Evolutionary conservation across 2,797 vertebrate genomes (phyloP), one percentile per base, ranked within the genome.

Genomic region (Lacerta agilis): DNA sequence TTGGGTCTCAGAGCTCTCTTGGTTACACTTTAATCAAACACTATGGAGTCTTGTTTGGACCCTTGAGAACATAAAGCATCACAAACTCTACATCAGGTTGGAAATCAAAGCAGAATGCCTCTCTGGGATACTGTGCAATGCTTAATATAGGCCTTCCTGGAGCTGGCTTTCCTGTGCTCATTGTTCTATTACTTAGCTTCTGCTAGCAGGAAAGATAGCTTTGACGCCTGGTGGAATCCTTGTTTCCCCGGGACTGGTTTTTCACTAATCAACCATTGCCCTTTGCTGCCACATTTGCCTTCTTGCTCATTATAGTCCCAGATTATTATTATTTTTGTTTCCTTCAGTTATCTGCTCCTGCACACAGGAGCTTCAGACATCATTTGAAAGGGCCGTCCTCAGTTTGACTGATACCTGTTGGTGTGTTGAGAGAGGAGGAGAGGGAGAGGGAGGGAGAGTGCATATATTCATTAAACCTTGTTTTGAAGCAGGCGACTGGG

Each of bases 301-400:
- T 86, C 43, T 83, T 82, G 84, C 36, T 82, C 92, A 93, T 93
- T 94, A 3, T 71, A 86, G 49, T 73, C 91, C 89, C 89, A 89
- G 80, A 86, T 93, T 96, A 82, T n/a, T n/a, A 79, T 93, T 93
- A 95, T 94, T 72, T 94, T 90, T 89, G 79, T 66, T 55, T 55
- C 49, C 91, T 7, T 49, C 75, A 66, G 83, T 89, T 93, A 91
- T 92, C 91, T 93, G 76, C 78, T 93, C 77, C 85, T 58, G 75
- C 79, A 89, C 83, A 86, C 45, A 71, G 82, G 38, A 41, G 72
- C 66, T 93, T 91, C 86, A 88, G 76, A 79, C 78, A 5, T 2
- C 3, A 23, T 78, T 84, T 83, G 81, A 78, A 91, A 81, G 33
- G 0, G 0, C 85, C 87, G 79, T 90, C 79, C 66, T 90, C 90